Conservation (phyloP, 2,888 invertebrate genomes). For the Epirrhoe tristata region DNA sequence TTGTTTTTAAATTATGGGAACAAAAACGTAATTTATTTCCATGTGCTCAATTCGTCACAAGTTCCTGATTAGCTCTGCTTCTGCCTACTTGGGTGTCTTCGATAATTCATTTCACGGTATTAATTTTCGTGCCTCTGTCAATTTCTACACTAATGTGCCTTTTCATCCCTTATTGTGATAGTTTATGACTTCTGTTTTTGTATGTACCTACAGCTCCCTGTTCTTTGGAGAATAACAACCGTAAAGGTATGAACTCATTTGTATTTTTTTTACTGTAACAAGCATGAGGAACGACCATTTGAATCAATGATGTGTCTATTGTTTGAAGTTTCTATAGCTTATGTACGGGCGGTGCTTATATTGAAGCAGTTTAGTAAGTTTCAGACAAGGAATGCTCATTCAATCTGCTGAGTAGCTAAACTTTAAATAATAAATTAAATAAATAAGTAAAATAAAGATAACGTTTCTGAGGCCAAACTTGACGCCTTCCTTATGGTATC, state of each 20-base stretch:
- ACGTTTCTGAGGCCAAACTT: too few species aligned
- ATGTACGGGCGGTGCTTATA: slow-evolving; percentile 25
- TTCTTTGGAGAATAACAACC: slow-evolving; percentile 22
- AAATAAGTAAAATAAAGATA: too few species aligned
- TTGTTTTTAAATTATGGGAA: slow-evolving; percentile 17
- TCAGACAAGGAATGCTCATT: neutral
- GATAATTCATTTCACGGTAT: slow-evolving; percentile 70
- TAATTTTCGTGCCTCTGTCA: slow-evolving; percentile 62
- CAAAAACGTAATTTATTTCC: slow-evolving; percentile 25
- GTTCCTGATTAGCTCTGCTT: slow-evolving; percentile 59
- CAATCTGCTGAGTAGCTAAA: too few species aligned
- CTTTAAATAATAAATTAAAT: too few species aligned
- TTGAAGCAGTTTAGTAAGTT: slow-evolving; percentile 5
- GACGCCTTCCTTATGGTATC: too few species aligned
- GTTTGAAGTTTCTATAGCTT: slow-evolving; percentile 25
- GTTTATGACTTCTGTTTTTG: slow-evolving; percentile 43
- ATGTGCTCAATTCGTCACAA: slow-evolving; percentile 44
- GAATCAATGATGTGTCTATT: slow-evolving; percentile 25
- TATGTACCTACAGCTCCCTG: slow-evolving; percentile 25
- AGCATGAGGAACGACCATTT: slow-evolving; percentile 8
- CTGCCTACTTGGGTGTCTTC: slow-evolving; percentile 73
- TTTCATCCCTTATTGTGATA: slow-evolving; percentile 61
- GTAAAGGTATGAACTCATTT: slow-evolving; percentile 14
- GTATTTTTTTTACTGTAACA: slow-evolving; percentile 11
- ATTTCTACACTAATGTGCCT: slow-evolving; percentile 56